Evolutionary conservation across 2,888 invertebrate genomes (phyloP), one percentile per base, ranked within the genome.

Genomic region (Amphipyra berbera): DNA sequence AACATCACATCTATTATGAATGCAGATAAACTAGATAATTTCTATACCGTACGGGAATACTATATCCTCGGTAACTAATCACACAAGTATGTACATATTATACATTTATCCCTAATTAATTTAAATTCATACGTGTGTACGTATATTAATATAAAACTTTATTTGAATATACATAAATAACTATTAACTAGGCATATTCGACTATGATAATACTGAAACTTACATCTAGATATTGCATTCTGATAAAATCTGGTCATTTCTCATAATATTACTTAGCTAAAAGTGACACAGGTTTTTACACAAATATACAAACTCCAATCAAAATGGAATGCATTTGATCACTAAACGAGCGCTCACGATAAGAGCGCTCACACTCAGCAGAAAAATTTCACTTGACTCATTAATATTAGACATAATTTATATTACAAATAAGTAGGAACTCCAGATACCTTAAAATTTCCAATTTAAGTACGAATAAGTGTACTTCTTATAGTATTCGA

Each of bases 221-320:
- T 94, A 94, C 53, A 84, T 75, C 92, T 94, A 94, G 86, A 94
- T 95, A 95, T 95, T 95, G 95, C 95, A 92, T 91, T 93, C 88
- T 92, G 91, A 94, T 95, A 94, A 92, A 94, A 93, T 94, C 93
- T 95, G 94, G 90, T 93, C 93, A 91, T 86, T 92, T 92, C 87
- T 90, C 88, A 90, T 91, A 92, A 89, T 71, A 85, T 84, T 88
- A 86, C 82, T 85, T 85, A 88, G 78, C 82, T 88, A 88, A 85
- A 84, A 82, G 81, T 82, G 84, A 82, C 84, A 80, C 85, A 79
- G 81, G 84, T 90, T 90, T 93, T 83, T 93, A 93, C 90, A 92
- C 82, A 86, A 90, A 90, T 93, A 83, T 92, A 93, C 91, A 93
- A 81, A 83, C 72, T 82, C 79, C 76, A 77, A 80, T 74, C 76